Evolutionary conservation across 2,888 invertebrate species (phyloP).

Genomic region (Xestoiulus laeticollis): DNA sequence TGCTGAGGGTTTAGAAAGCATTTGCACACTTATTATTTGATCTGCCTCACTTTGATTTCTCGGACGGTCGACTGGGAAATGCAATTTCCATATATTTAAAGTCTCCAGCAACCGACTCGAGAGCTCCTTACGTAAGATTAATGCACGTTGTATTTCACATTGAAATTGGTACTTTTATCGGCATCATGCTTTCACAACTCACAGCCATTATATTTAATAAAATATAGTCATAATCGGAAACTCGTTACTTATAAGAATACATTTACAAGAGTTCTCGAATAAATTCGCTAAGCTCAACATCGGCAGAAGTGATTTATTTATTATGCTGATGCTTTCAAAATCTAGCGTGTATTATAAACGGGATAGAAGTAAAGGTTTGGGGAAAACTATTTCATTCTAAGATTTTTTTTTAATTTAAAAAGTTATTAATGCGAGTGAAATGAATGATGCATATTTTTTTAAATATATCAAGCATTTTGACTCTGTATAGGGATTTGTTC

Average conservation of each 20-base stretch:
- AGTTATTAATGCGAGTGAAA: too few species aligned
- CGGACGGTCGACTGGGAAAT: neutral
- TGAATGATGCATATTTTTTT: too few species aligned
- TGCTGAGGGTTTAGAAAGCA: neutral
- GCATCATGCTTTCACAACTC: neutral
- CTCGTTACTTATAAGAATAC: neutral
- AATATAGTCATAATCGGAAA: neutral
- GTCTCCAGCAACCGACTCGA: neutral
- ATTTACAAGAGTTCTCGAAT: neutral
- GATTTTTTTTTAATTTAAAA: too few species aligned
- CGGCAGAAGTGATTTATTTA: neutral
- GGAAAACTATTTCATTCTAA: too few species aligned
- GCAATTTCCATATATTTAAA: neutral
- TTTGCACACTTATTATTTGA: neutral
- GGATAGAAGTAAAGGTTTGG: too few species aligned
- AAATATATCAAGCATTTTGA: too few species aligned
- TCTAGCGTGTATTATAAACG: too few species aligned
- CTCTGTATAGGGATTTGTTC: too few species aligned
- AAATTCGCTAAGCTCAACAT: neutral
- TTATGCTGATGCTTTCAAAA: too few species aligned
- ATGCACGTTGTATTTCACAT: slow-evolving; percentile 26
- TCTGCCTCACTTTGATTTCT: neutral
- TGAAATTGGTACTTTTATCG: neutral
- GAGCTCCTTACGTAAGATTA: neutral
- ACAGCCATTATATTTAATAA: slow-evolving; percentile 4